Evolutionary conservation across 2,797 vertebrate species (phyloP).

Genomic region (Cichlasoma orientale): DNA sequence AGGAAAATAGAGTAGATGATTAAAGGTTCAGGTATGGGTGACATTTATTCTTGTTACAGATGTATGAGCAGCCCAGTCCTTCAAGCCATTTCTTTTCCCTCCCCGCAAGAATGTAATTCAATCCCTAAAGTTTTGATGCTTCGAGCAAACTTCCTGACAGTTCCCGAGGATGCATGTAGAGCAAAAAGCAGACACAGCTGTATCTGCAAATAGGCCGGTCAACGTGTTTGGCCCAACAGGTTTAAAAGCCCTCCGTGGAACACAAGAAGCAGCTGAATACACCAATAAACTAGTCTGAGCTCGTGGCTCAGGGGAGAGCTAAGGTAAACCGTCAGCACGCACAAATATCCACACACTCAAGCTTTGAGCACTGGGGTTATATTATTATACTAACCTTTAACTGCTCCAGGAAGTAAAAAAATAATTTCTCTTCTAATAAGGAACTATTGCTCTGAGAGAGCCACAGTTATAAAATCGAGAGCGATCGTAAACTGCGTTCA

Average conservation of each 20-base stretch:
- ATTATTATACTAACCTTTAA: slow-evolving; percentile 71
- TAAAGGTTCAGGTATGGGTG: slow-evolving; percentile 37
- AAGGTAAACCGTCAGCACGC: slow-evolving; percentile 31
- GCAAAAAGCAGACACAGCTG: slow-evolving; percentile 30
- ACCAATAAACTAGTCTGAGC: slow-evolving; percentile 52
- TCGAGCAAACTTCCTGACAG: slow-evolving; percentile 48
- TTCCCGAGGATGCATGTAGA: slow-evolving; percentile 46
- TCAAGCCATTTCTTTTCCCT: slow-evolving; percentile 6
- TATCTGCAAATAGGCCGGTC: slow-evolving; percentile 52
- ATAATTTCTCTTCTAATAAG: slow-evolving; percentile 66
- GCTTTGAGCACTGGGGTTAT: slow-evolving; percentile 37
- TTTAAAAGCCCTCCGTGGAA: slow-evolving; percentile 49
- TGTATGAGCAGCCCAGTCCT: slow-evolving; percentile 16
- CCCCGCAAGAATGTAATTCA: slow-evolving; percentile 16
- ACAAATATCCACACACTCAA: slow-evolving; percentile 21
- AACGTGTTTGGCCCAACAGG: slow-evolving; percentile 48
- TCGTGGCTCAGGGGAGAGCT: slow-evolving; percentile 23
- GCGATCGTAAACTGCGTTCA: slow-evolving; percentile 67
- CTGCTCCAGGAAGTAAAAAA: slow-evolving; percentile 68
- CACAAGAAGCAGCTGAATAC: slow-evolving; percentile 31
- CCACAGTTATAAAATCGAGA: slow-evolving; percentile 56
- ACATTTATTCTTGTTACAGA: slow-evolving; percentile 55
- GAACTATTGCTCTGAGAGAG: slow-evolving; percentile 63
- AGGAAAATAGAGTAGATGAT: slow-evolving; percentile 36
- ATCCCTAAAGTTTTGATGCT: slow-evolving; percentile 34